Percentiles rank a stretch among this genome's conserved stretches.
These are phyloP conservation scores for Apis florea DNA, from an alignment of 1,140 invertebrate genomes.

Conservation along the genomic window DNA sequence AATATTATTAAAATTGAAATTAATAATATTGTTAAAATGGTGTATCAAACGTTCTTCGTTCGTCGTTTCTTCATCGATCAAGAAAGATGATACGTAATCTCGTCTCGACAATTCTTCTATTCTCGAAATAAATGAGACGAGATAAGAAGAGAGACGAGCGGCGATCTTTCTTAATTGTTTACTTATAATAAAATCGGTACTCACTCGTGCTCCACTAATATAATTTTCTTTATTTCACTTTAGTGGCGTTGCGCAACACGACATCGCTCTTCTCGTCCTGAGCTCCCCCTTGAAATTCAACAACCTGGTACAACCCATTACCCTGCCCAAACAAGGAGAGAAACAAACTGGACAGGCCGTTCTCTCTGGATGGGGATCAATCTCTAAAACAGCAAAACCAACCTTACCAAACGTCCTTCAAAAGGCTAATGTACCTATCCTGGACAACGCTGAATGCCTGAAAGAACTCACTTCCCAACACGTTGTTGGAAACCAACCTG, in stretches of 20 bases:
- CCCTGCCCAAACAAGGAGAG: conserved; percentile 74
- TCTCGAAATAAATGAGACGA: not conserved
- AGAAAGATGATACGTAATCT: not conserved
- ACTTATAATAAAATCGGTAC: not conserved
- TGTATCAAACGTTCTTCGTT: too few relatives aligned
- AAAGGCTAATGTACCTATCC: conserved; percentile 63
- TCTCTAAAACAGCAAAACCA: conserved; percentile 44
- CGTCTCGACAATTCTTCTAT: not conserved
- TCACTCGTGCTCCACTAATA: not conserved
- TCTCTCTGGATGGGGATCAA: conserved; percentile 80
- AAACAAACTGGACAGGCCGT: conserved; percentile 73
- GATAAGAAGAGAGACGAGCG: not conserved
- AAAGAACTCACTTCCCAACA: conserved; percentile 8
- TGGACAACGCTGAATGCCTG: conserved; percentile 46
- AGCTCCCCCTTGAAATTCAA: conserved; percentile 80
- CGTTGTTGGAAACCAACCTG: conserved; percentile 2
- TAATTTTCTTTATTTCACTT: conserved; percentile 28
- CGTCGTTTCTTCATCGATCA: not conserved
- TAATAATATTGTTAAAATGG: too few relatives aligned
- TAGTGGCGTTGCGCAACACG: conserved; percentile 81
- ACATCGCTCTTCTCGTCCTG: conserved; percentile 84
- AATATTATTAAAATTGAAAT: too few relatives aligned
- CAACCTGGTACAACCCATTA: conserved; percentile 79
- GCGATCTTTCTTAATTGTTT: not conserved
- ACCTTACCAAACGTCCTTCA: conserved; percentile 62